These are phyloP conservation scores for Bryconaethiops microstoma DNA, from an alignment of 2,797 vertebrate species.

Conservation along the genomic window DNA sequence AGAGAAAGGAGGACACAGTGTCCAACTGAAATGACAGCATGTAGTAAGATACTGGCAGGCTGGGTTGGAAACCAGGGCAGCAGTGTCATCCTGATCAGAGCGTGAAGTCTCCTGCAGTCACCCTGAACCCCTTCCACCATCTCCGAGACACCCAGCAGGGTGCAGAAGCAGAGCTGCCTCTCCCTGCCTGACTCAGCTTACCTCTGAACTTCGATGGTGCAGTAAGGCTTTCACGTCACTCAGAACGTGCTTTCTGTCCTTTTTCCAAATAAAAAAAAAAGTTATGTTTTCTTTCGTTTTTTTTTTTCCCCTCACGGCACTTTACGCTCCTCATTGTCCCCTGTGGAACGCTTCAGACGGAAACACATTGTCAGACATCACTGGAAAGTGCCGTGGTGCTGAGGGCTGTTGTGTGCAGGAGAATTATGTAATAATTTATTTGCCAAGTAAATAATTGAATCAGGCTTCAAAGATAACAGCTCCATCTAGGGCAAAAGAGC, in stretches of 20 bases:
- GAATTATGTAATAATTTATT: conserved; percentile 75
- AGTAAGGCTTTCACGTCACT: background rate
- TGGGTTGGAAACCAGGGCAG: conserved; percentile 25
- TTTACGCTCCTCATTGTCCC: conserved; percentile 34
- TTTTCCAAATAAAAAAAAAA: background rate
- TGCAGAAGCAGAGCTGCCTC: conserved; percentile 19
- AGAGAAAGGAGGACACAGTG: conserved; percentile 10
- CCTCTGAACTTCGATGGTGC: conserved; percentile 17
- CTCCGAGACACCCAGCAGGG: conserved; percentile 21
- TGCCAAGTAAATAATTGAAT: conserved; percentile 74
- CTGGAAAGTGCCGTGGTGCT: conserved; percentile 54
- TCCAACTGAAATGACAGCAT: conserved; percentile 28
- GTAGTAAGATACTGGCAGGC: conserved; percentile 26
- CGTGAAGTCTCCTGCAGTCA: conserved; percentile 32
- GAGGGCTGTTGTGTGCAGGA: conserved; percentile 55
- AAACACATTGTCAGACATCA: conserved; percentile 53
- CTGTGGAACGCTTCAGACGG: conserved; percentile 46
- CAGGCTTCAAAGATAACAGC: conserved; percentile 59
- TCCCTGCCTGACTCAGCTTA: background rate
- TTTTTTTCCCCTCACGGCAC: background rate
- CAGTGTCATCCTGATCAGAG: conserved; percentile 39
- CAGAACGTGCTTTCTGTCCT: conserved; percentile 10
- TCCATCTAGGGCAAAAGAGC: conserved; percentile 59
- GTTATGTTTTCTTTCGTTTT: conserved; percentile 1
- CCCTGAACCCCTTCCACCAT: conserved; percentile 22